A percentile compares a stretch with the other conserved stretches of the same genome.
Evolutionary conservation across 2,113 vertebrate genomes (phyloP).

Genomic region (Columbina picui): DNA sequence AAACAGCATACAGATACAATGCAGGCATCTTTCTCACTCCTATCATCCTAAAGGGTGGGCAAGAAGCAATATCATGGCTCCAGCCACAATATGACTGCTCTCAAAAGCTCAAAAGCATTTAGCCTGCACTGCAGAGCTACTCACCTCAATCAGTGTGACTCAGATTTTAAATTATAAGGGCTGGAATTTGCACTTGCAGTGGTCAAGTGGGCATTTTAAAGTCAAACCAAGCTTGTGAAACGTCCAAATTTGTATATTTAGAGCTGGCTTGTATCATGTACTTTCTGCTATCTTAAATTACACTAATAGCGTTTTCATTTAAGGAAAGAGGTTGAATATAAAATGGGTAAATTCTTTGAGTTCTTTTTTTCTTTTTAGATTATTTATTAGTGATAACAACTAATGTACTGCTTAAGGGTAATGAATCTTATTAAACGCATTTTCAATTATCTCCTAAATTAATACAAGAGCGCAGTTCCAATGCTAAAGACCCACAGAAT

Average conservation of each 20-base stretch:
- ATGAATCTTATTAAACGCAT: conserved; percentile 48
- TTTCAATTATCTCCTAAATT: conserved; percentile 59
- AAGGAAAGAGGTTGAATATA: neutral
- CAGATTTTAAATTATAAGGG: neutral
- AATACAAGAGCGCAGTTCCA: neutral
- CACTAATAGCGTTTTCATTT: conserved; percentile 24
- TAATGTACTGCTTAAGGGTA: conserved; percentile 60
- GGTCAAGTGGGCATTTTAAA: conserved; percentile 19
- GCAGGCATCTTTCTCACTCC: conserved; percentile 21
- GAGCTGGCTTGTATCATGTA: neutral
- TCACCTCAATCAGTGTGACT: neutral
- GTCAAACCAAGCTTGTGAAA: neutral
- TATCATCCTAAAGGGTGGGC: neutral
- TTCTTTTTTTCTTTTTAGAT: conserved; percentile 25
- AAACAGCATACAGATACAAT: conserved; percentile 23
- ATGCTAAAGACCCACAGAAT: conserved; percentile 6
- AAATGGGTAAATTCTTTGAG: neutral
- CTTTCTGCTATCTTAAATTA: conserved; percentile 28
- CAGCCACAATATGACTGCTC: neutral
- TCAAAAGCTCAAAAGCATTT: neutral
- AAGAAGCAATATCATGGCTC: neutral
- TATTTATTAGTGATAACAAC: conserved; percentile 58
- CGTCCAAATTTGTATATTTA: conserved; percentile 1
- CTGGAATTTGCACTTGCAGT: neutral
- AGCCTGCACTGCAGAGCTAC: neutral